A percentile compares a stretch with the other conserved stretches of the same genome.
phyloP scores from a whole-genome alignment of 2,888 invertebrate species.

The Hydroisotoma schaefferi region DNA sequence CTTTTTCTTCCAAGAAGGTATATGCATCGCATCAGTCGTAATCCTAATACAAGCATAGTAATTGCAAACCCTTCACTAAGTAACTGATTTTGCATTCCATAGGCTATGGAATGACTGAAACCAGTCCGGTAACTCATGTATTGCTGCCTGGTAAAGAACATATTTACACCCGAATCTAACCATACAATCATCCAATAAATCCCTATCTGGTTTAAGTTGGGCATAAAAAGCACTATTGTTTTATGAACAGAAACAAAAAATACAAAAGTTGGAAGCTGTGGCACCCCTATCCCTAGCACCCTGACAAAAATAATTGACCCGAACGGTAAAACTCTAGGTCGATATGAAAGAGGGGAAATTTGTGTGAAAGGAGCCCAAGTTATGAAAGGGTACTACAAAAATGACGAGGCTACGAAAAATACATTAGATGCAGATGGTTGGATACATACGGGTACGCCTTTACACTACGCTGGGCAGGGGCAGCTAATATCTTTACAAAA shows the following conservation, averaged over 20 bases:
- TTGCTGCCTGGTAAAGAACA: constrained; percentile 21
- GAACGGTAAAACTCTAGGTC: constrained; percentile 59
- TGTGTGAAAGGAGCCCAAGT: constrained; percentile 72
- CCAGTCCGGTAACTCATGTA: constrained; percentile 30
- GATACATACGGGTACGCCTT: constrained; percentile 71
- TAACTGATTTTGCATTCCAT: constrained; percentile 1
- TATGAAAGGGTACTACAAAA: constrained; percentile 76
- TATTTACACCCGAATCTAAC: not conserved
- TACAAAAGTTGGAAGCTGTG: constrained; percentile 35
- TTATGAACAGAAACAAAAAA: constrained; percentile 18
- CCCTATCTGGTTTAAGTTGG: not conserved
- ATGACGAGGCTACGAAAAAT: constrained; percentile 67
- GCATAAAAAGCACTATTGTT: not conserved
- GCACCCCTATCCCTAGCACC: constrained; percentile 31
- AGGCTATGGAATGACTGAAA: constrained; percentile 33
- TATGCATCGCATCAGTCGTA: not conserved
- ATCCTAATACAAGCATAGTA: constrained; percentile 1
- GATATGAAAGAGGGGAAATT: constrained; percentile 68
- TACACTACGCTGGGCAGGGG: no score
- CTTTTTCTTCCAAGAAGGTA: constrained; percentile 33
- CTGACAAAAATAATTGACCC: constrained; percentile 54
- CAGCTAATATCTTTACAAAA: no score
- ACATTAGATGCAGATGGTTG: constrained; percentile 74
- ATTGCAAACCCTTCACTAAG: not conserved
- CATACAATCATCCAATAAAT: not conserved